phyloP scores from a whole-genome alignment of 2,113 vertebrate genomes.

The Muntiacus muntjak region DNA sequence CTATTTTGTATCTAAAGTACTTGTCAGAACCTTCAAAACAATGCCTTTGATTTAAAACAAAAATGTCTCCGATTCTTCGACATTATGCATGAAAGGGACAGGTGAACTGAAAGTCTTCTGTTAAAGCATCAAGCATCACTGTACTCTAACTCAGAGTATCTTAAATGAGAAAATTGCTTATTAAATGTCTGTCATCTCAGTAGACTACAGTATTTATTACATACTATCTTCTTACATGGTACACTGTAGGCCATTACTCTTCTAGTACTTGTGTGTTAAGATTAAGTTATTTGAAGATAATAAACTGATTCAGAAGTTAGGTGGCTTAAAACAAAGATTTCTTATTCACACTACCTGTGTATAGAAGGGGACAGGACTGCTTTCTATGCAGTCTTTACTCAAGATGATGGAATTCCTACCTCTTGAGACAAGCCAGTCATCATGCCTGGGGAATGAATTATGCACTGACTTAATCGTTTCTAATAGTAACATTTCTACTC shows the following conservation, averaged over 20 bases:
- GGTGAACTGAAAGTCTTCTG: neutral
- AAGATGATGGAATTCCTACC: neutral
- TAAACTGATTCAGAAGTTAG: neutral
- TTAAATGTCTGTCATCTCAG: neutral
- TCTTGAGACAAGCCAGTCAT: neutral
- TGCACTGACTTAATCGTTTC: neutral
- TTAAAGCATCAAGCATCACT: neutral
- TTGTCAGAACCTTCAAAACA: slow-evolving; percentile 12
- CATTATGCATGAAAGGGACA: neutral
- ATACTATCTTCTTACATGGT: neutral
- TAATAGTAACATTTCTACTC: neutral
- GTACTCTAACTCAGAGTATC: neutral
- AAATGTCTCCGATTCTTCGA: neutral
- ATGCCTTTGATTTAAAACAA: neutral
- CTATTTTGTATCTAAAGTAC: neutral
- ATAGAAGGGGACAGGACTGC: neutral
- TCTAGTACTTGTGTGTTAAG: neutral
- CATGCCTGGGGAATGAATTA: neutral
- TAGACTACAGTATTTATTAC: neutral
- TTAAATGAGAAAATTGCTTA: neutral
- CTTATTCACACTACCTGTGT: neutral
- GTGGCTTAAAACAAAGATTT: neutral
- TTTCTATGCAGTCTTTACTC: neutral
- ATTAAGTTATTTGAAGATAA: neutral
- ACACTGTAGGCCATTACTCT: neutral